These are phyloP conservation scores for Oreochromis grahami DNA, from an alignment of 2,797 vertebrate species.

Conservation along the genomic window DNA sequence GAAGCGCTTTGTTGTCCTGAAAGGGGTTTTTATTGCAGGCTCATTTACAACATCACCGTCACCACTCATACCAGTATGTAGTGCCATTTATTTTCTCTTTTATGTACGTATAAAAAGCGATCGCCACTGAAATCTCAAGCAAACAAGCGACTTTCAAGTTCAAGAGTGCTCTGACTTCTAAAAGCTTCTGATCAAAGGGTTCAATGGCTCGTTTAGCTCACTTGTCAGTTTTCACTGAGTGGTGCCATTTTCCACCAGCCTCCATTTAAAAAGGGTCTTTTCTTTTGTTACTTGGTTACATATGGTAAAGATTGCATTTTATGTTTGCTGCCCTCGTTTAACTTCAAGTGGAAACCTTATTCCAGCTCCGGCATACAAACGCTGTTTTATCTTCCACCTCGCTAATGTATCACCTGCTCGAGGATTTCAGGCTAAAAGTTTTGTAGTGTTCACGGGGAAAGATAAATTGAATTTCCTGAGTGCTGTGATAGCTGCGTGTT, in stretches of 20 bases:
- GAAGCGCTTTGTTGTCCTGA: constrained; percentile 26
- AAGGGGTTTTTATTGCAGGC: constrained; percentile 21
- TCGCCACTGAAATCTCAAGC: constrained; percentile 39
- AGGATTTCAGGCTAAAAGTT: constrained; percentile 32
- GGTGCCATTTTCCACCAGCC: constrained; percentile 11
- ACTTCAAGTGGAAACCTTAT: not conserved
- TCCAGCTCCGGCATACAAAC: not conserved
- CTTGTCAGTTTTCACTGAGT: constrained; percentile 46
- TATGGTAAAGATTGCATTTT: not conserved
- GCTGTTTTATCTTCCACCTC: constrained; percentile 13
- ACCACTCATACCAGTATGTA: not conserved
- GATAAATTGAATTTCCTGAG: constrained; percentile 39
- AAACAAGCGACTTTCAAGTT: constrained; percentile 55
- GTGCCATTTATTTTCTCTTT: constrained; percentile 41
- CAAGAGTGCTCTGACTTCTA: constrained; percentile 53
- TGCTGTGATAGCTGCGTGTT: constrained; percentile 25
- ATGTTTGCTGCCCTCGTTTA: not conserved
- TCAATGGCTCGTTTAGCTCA: constrained; percentile 33
- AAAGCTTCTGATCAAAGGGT: constrained; percentile 59
- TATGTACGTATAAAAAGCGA: constrained; percentile 49
- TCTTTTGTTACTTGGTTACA: not conserved
- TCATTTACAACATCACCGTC: constrained; percentile 38
- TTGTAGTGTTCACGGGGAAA: constrained; percentile 9
- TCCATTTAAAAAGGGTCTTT: not conserved
- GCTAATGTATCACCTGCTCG: constrained; percentile 3